Percentiles rank a stretch among this genome's conserved stretches.
Evolutionary conservation across 2,888 invertebrate species (phyloP).

Genomic region (Cerceris ruficornis): DNA sequence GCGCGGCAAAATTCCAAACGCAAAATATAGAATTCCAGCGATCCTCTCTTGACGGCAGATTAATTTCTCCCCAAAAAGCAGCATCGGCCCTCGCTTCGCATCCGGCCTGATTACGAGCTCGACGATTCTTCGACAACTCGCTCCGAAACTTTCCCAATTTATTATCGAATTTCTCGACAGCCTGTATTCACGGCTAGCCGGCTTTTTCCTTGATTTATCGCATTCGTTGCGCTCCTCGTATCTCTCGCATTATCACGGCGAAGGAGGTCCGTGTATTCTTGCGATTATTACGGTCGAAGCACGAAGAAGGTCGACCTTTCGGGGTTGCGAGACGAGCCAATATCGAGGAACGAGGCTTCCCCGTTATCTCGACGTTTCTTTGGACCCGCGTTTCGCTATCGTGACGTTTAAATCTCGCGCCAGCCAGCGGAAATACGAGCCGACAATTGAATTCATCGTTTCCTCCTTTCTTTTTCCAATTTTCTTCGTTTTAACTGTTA

Average conservation of each 20-base stretch:
- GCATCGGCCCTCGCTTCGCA: too few species aligned
- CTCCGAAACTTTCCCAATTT: constrained; percentile 27
- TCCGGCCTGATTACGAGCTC: too few species aligned
- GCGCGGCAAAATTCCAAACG: too few species aligned
- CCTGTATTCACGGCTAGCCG: constrained; percentile 32
- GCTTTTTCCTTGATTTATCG: constrained; percentile 39
- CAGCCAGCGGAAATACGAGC: constrained; percentile 23
- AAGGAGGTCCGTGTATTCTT: constrained; percentile 38
- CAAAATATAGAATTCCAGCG: too few species aligned
- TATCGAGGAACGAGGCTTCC: constrained; percentile 29
- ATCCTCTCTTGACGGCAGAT: too few species aligned
- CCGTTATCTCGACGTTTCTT: constrained; percentile 49
- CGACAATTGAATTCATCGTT: not conserved
- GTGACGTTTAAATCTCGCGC: constrained; percentile 35
- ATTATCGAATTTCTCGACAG: constrained; percentile 31
- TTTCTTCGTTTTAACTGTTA: too few species aligned
- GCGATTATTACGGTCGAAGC: not conserved
- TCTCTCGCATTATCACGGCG: constrained; percentile 21
- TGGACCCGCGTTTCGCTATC: constrained; percentile 34
- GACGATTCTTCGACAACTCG: constrained; percentile 19
- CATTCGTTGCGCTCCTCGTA: constrained; percentile 30
- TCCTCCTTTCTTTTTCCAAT: not conserved
- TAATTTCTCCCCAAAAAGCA: too few species aligned
- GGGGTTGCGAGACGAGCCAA: constrained; percentile 4
- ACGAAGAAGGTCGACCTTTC: constrained; percentile 33